These are phyloP conservation scores for Micromussa lordhowensis DNA, from an alignment of 92 coral and sea anemone genomes.

Conservation along the genomic window DNA sequence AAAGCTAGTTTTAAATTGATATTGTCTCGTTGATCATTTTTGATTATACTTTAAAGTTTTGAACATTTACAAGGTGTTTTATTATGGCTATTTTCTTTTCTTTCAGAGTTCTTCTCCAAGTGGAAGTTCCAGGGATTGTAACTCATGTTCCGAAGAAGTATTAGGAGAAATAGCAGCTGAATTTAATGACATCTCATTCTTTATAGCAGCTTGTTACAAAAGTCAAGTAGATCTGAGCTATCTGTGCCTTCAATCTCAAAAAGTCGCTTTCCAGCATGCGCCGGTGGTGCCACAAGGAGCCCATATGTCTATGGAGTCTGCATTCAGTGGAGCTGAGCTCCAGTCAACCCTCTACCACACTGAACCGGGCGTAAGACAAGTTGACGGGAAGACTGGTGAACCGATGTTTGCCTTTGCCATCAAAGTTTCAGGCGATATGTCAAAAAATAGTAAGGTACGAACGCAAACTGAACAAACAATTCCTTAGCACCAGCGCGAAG, in stretches of 20 bases:
- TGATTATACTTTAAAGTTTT: too few relatives aligned
- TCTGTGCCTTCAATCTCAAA: slow-evolving; percentile 79
- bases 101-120: slow-evolving; percentile 25
- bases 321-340: slow-evolving; percentile 91
- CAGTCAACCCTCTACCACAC: slow-evolving; percentile 89
- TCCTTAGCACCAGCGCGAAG: too few relatives aligned
- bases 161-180: slow-evolving; percentile 64
- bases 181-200: slow-evolving; percentile 83
- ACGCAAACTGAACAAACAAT: neutral
- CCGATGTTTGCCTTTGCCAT: slow-evolving; percentile 92
- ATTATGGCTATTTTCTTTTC: neutral
- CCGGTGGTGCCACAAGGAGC: slow-evolving; percentile 74
- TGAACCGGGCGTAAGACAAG: slow-evolving; percentile 78
- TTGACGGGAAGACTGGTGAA: slow-evolving; percentile 61
- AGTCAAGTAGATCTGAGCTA: slow-evolving; percentile 89
- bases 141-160: slow-evolving; percentile 22
- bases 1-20: neutral
- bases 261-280: slow-evolving; percentile 80
- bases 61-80: neutral
- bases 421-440: slow-evolving; percentile 78
- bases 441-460: slow-evolving; percentile 84
- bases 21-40: too few relatives aligned
- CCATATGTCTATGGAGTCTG: slow-evolving; percentile 83
- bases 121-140: slow-evolving; percentile 25
- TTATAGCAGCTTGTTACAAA: slow-evolving; percentile 90